phyloP scores from a whole-genome alignment of 2,113 vertebrate species.

The Ophthalmotilapia sp. region DNA sequence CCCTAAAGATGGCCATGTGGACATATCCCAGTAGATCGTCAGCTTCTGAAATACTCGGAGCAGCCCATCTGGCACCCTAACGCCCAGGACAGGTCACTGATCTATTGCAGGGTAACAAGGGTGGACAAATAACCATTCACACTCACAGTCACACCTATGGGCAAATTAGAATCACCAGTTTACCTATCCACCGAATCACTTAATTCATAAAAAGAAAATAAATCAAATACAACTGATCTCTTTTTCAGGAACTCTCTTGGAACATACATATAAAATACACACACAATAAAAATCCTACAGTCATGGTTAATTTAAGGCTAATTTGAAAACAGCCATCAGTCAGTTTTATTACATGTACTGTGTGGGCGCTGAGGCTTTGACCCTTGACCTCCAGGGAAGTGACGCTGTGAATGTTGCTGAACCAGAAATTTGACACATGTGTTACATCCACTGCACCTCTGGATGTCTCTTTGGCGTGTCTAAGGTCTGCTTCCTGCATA shows the following conservation, averaged over 20 bases:
- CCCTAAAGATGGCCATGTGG: not conserved
- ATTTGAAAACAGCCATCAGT: not conserved
- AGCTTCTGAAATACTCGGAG: not conserved
- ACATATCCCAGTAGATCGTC: not conserved
- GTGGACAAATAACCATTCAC: not conserved
- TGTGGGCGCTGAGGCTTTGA: not conserved
- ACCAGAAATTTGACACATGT: not conserved
- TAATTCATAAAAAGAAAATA: not conserved
- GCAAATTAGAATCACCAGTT: not conserved
- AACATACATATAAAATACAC: not conserved
- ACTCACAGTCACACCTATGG: not conserved
- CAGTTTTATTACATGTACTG: not conserved
- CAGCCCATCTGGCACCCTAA: not conserved
- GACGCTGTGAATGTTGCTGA: not conserved
- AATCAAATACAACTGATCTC: not conserved
- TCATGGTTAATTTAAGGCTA: not conserved
- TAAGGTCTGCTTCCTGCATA: not conserved
- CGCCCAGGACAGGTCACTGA: not conserved
- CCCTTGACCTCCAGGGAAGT: not conserved
- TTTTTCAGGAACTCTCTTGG: not conserved
- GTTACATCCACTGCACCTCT: accelerated
- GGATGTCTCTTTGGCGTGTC: not conserved
- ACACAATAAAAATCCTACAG: not conserved
- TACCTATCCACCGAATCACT: not conserved
- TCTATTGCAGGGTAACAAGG: not conserved